These are phyloP conservation scores for Taxidea taxus DNA, from an alignment of 2,113 vertebrate species.

Conservation along the genomic window DNA sequence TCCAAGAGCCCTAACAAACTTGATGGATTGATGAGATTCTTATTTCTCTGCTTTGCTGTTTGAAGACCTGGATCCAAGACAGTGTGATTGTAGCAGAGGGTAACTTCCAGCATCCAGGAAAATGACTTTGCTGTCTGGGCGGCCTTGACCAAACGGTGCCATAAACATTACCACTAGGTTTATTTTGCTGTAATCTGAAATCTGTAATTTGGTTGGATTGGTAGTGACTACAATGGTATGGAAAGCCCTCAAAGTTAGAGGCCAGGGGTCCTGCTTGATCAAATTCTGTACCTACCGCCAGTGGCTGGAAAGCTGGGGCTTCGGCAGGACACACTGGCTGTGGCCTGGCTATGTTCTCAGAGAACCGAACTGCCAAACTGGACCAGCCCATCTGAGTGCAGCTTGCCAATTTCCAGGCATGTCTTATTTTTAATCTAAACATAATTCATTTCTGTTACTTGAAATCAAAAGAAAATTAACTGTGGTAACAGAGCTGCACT, in stretches of 20 bases:
- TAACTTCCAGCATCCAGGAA: constrained; percentile 87
- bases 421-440: neutral
- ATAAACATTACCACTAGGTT: constrained; percentile 89
- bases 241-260: constrained; percentile 74
- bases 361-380: neutral
- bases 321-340: constrained; percentile 83
- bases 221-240: constrained; percentile 91
- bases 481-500: neutral
- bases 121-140: constrained; percentile 83
- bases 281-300: constrained; percentile 91
- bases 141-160: constrained; percentile 91
- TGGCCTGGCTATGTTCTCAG: accelerated
- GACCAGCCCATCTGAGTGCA: neutral
- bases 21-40: constrained; percentile 87
- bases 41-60: constrained; percentile 84
- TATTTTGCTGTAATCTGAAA: constrained; percentile 90
- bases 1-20: constrained; percentile 91
- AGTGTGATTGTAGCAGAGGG: constrained; percentile 87
- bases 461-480: neutral
- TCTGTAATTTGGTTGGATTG: constrained; percentile 82
- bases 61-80: constrained; percentile 78
- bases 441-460: neutral
- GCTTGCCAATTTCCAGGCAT: neutral
- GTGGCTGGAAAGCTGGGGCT: constrained; percentile 89
- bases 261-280: constrained; percentile 88